Base-by-base conservation (phyloP, 2,888 invertebrate genomes). In the Eupithecia vulgata region DNA sequence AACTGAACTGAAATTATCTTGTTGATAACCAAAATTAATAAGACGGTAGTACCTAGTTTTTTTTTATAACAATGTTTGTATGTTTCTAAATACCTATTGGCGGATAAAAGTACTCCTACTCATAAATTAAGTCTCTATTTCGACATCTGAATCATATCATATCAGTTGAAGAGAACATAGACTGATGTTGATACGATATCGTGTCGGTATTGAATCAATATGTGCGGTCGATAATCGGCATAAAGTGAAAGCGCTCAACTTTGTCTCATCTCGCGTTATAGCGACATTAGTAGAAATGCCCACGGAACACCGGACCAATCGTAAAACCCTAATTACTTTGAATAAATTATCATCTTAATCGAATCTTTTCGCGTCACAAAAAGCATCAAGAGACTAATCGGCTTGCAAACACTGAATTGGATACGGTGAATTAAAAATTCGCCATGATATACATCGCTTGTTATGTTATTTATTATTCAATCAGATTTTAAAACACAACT, bases 301-400 rank as follows among this genome's bases (percentile, higher is more conserved):
- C 37, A 64, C 81, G 82, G 70, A 83, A 79, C 40, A 81, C 71
- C 61, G 67, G 35, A 67, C 45, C 68, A 79, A 78, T 79, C 82
- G 81, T 81, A 83, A 82, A 83, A 83, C 79, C 79, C 84, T 84
- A 85, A 85, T 84, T 84, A 85, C 81, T 84, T 81, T 77, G 84
- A 82, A 85, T 85, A 84, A 81, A 86, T 85, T 86, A 84, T 83
- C 86, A 86, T 84, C 80, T 83, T 82, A 85, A 86, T 86, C 82
- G 79, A 84, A 85, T 77, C 77, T 77, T 77, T 59, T 66, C 68
- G 65, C 71, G 75, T 78, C 76, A 81, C 79, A 83, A 85, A 85
- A 85, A 83, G 78, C 73, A 77, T 78, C 77, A 72, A 76, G 80
- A 82, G 79, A 77, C 79, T 82, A 86, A 86, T 86, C 83, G 83